Evolutionary conservation across 2,797 vertebrate species (phyloP).

Genomic region (Chrysocyon brachyurus): DNA sequence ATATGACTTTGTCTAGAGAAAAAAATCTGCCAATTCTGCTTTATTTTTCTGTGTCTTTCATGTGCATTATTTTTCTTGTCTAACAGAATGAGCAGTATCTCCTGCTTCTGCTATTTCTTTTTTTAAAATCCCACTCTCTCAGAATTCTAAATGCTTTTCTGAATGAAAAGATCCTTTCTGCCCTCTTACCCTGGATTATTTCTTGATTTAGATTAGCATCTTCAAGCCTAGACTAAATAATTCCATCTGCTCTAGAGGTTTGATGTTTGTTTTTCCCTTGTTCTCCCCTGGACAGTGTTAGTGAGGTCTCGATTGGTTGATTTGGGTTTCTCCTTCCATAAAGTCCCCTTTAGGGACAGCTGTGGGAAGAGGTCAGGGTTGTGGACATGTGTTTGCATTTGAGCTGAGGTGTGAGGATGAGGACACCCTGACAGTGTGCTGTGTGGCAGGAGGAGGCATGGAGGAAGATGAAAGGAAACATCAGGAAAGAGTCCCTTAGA

Average conservation of each 20-base stretch:
- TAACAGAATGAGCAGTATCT: not conserved
- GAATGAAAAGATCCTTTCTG: not conserved
- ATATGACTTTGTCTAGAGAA: not conserved
- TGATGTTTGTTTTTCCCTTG: not conserved
- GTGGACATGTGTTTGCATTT: not conserved
- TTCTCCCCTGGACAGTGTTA: not conserved
- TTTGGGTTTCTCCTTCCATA: constrained; percentile 11
- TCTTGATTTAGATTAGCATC: not conserved
- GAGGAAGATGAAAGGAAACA: not conserved
- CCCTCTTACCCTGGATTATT: not conserved
- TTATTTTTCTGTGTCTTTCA: not conserved
- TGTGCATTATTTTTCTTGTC: not conserved
- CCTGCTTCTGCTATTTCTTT: not conserved
- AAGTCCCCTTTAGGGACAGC: not conserved
- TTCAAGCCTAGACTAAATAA: not conserved
- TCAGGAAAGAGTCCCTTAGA: not conserved
- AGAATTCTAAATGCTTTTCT: constrained; percentile 6
- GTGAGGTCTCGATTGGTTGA: not conserved
- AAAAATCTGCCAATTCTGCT: not conserved
- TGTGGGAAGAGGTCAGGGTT: not conserved
- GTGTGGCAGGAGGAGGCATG: not conserved
- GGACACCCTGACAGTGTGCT: constrained; percentile 12
- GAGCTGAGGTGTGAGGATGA: not conserved
- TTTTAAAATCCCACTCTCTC: not conserved
- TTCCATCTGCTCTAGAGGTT: not conserved